Base-by-base conservation (phyloP, 23 tunicate species). In the Phallusia fumigata region DNA sequence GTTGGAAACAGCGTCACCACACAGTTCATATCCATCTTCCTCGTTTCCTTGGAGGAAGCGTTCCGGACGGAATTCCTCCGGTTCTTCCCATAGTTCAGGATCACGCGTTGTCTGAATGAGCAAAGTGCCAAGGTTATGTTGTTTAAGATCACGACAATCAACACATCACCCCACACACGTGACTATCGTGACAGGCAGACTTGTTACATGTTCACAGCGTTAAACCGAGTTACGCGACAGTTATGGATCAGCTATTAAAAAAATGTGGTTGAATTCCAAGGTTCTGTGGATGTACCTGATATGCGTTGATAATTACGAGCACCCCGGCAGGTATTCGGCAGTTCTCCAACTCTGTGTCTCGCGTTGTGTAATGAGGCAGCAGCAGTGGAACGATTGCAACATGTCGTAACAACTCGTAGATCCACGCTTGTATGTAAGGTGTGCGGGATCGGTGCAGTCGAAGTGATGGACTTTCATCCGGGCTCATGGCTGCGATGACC, bases 341-440 rank as follows among this genome's bases (percentile, higher is more conserved):
- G 35, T 81, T 80, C 1, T 64, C 52, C 18, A 87, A 32, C 65
- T 24, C 47, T 0, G 69, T 74, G n/a, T 76, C 47, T 51, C 58
- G 35, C 19, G 82, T 76, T 5, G 91, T 87, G 32, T 30, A 21
- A 40, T 87, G 91, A 31, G 91, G 86, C 8, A 87, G 6, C 3
- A 87, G 65, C 47, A 87, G 44, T 0, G 91, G 86, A 44, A 65
- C 35, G 3, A 83, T 52, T 0, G 91, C 52, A 0, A 79, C 65
- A 35, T 87, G 91, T 35, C 91, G 78, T 30, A 87, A 26, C 65
- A 87, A 12, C 49, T 87, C 91, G 33, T 87, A 87, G 18, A 87
- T 75, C 86, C 85, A 87, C 16, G 91, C 91, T 76, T 81, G 79
- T 35, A 65, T 76, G 65, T 87, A 87, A 30, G 86, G 78, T 30